Percentiles rank a stretch among this genome's conserved stretches.
Conservation (phyloP, 1,140 invertebrate species). For the Sarcophaga bullata region DNA sequence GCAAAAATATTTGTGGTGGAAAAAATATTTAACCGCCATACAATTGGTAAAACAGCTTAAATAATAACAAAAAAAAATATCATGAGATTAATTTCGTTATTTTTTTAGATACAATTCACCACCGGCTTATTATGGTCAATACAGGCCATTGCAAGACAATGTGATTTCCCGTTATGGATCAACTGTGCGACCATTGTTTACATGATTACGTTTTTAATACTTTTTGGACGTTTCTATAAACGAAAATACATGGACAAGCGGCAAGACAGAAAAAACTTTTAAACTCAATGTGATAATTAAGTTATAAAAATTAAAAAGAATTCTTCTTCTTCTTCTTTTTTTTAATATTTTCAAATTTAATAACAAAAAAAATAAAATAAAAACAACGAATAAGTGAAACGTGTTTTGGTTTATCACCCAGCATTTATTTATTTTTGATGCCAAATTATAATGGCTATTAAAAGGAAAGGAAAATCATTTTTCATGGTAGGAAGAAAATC, state of each 20-base stretch:
- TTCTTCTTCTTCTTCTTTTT: too few species aligned
- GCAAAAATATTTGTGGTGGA: constrained; percentile 91
- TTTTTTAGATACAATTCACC: constrained; percentile 50
- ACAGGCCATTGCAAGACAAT: constrained; percentile 43
- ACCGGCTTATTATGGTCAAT: constrained; percentile 51
- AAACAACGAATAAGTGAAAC: too few species aligned
- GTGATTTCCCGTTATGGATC: constrained; percentile 51
- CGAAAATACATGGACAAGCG: constrained; percentile 47
- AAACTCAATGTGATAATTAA: not conserved
- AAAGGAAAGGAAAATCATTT: not conserved
- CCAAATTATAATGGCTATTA: not conserved
- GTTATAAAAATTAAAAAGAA: not conserved
- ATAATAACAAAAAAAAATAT: not conserved
- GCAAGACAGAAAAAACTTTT: not conserved
- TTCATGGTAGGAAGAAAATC: not conserved
- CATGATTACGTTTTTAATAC: constrained; percentile 53
- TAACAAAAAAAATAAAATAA: too few species aligned
- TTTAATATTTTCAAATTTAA: too few species aligned
- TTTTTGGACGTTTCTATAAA: constrained; percentile 56
- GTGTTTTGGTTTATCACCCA: too few species aligned
- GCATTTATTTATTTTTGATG: not conserved
- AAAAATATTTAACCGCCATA: constrained; percentile 90
- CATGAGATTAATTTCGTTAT: not conserved
- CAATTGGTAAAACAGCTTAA: constrained; percentile 70
- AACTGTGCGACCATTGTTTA: constrained; percentile 49